Conservation (phyloP, 2,888 invertebrate species). For the Lingula anatina region DNA sequence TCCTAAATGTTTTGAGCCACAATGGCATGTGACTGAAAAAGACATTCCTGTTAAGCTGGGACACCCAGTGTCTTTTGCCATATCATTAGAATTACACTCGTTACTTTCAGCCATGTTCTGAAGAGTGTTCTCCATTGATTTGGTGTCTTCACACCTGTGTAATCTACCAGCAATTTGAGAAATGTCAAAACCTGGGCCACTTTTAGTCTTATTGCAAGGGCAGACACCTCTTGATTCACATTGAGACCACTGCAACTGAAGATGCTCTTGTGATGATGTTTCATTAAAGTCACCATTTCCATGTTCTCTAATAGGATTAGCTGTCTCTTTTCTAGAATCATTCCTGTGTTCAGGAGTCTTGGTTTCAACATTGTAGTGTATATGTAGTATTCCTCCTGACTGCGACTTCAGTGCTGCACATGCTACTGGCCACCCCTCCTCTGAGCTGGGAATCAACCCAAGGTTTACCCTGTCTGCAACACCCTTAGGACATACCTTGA, state of each 20-base stretch:
- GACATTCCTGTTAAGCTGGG: neutral
- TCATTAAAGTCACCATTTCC: too few relatives aligned
- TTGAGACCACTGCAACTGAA: neutral
- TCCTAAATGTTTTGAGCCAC: neutral
- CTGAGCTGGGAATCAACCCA: conserved; percentile 58
- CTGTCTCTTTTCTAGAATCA: neutral
- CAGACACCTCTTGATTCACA: neutral
- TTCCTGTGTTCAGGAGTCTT: conserved; percentile 4
- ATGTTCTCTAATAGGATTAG: neutral
- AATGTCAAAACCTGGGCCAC: too few relatives aligned
- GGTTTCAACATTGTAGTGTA: conserved; percentile 55
- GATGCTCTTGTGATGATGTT: too few relatives aligned
- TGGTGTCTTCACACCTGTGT: neutral
- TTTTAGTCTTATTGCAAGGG: too few relatives aligned
- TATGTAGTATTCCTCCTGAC: conserved; percentile 57
- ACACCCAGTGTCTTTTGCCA: neutral
- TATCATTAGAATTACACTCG: neutral
- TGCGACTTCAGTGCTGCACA: conserved; percentile 54
- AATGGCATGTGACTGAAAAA: neutral
- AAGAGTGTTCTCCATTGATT: neutral
- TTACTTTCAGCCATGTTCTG: neutral
- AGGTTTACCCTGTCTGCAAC: conserved; percentile 59
- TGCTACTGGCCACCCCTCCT: conserved; percentile 56
- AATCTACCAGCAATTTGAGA: too few relatives aligned
- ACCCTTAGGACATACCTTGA: conserved; percentile 53